These are phyloP conservation scores for Tetanocera ferruginea DNA, from an alignment of 2,888 invertebrate species.

Conservation along the genomic window DNA sequence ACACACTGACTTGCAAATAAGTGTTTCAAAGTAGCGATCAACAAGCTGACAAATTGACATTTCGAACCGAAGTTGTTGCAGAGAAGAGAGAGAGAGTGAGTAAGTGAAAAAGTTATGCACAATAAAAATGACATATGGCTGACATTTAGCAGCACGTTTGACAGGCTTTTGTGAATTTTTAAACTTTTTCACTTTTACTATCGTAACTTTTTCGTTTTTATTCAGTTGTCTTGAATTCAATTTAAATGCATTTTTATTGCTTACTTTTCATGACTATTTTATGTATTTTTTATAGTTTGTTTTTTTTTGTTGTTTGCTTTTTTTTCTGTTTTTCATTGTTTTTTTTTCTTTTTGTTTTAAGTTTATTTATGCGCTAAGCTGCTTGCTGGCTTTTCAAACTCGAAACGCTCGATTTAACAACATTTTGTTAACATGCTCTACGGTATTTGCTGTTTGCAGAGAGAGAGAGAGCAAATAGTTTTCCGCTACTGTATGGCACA, in stretches of 20 bases:
- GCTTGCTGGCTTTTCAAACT: not conserved
- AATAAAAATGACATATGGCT: conserved; percentile 20
- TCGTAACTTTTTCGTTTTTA: not conserved
- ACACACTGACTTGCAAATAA: conserved; percentile 45
- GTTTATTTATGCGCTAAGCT: conserved; percentile 5
- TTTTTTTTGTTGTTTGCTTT: not conserved
- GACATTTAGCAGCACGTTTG: conserved; percentile 9
- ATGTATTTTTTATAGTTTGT: not conserved
- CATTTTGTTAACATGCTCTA: not conserved
- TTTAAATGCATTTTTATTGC: not conserved
- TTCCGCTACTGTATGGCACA: not conserved
- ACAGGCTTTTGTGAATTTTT: not conserved
- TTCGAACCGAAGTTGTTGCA: not conserved
- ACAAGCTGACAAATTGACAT: conserved; percentile 44
- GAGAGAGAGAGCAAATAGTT: no score
- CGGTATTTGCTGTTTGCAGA: not conserved
- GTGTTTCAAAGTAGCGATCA: conserved; percentile 25
- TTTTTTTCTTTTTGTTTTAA: conserved; percentile 1
- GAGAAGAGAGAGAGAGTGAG: no score
- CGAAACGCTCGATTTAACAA: conserved; percentile 5
- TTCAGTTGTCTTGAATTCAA: not conserved
- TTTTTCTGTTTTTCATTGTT: not conserved
- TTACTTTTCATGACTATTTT: not conserved
- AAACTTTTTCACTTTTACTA: not conserved
- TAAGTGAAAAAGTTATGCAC: not conserved